These are phyloP conservation scores for Sitobion miscanthi DNA, from an alignment of 1,140 invertebrate species.

Conservation along the genomic window DNA sequence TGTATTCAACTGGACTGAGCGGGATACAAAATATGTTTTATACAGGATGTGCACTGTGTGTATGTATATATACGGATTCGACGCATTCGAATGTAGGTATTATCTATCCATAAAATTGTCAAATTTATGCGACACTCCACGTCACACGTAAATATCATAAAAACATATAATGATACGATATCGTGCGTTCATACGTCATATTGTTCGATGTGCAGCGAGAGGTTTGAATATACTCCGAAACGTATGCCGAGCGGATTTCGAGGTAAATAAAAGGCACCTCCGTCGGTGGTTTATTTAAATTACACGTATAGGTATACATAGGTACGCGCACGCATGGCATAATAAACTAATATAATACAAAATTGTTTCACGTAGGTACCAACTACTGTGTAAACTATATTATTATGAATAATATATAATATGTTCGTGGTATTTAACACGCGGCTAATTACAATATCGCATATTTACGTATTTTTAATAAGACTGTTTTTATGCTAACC, in stretches of 20 bases:
- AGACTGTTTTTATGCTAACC: background rate
- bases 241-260: background rate
- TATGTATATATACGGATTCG: background rate
- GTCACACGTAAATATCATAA: background rate
- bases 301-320: background rate
- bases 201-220: background rate
- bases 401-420: background rate
- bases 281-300: background rate
- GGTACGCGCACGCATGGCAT: background rate
- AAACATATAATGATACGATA: background rate
- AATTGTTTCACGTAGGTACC: background rate
- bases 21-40: background rate
- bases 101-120: background rate
- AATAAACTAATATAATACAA: background rate
- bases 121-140: background rate
- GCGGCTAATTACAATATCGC: background rate
- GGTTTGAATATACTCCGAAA: background rate
- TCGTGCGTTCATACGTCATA: background rate
- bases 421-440: background rate
- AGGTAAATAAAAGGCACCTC: background rate
- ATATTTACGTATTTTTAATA: background rate
- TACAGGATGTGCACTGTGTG: background rate
- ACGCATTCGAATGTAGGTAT: background rate
- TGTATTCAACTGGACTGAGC: background rate
- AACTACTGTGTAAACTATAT: background rate